Evolutionary conservation across 2,797 vertebrate genomes (phyloP), one percentile per base, ranked within the genome.

Genomic region (Ptychobarbus kaznakovi): DNA sequence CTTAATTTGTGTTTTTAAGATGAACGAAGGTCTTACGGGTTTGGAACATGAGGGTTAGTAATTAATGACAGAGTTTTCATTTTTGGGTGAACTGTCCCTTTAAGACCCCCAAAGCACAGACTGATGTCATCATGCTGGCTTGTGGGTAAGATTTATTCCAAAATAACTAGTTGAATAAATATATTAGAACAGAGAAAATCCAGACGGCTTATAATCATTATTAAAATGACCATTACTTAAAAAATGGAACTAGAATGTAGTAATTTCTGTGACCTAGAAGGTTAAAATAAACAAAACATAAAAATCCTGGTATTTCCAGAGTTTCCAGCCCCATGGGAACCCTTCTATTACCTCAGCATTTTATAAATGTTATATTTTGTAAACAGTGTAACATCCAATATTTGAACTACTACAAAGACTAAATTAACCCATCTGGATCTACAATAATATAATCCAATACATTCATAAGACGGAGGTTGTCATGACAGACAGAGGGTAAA

Each of bases 401-500:
- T 69, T 79, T 84, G 40, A 70, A 68, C 73, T 76, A 53, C 25
- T 40, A 40, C 61, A 58, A 28, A 70, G 65, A 78, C 83, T 20
- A 79, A 68, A 69, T 32, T 77, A 6, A 1, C 51, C 65, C 65
- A 51, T 58, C 40, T 44, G 44, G 86, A 77, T 84, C 56, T 42
- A 82, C 56, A 15, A 25, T 44, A 32, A 65, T 78, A 44, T 69
- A 81, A 75, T 82, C 83, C n/a, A 63, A 79, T 56, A 69, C 35
- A 28, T 70, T 79, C 58, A 82, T 70, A 73, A 85, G 53, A 82
- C 25, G 18, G 13, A 75, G 63, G 65, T 18, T 73, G 65, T 79
- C 74, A 85, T 74, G 82, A 56, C 63, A 80, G 63, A 87, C 49
- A 76, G 49, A 88, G 87, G 86, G 85, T 90, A 83, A 92, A 91